A percentile compares a stretch with the other conserved stretches of the same genome.
Conservation (phyloP, 2,888 invertebrate genomes). For the Pachycephus smyrnensis region DNA sequence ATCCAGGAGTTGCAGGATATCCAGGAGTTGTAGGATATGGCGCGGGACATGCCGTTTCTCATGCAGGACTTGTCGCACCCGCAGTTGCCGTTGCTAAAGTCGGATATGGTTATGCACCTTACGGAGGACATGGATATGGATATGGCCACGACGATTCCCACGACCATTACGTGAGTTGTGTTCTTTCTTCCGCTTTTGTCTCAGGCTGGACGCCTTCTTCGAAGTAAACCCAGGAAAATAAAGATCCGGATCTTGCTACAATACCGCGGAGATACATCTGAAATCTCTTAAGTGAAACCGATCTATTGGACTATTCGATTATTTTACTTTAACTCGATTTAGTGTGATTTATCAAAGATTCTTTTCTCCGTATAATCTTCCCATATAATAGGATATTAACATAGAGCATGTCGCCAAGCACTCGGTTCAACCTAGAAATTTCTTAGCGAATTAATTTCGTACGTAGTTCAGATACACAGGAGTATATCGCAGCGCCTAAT, state of each 20-base stretch:
- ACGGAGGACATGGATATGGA: conserved; percentile 18
- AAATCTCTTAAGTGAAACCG: too few relatives aligned
- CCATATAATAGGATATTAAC: too few relatives aligned
- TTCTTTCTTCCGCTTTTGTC: neutral
- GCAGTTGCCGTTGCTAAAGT: conserved; percentile 32
- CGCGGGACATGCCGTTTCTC: conserved; percentile 21
- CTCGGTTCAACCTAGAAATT: too few relatives aligned
- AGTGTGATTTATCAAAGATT: too few relatives aligned
- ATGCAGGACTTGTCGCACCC: conserved; percentile 30
- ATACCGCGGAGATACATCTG: too few relatives aligned
- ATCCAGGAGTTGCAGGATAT: conserved; percentile 8
- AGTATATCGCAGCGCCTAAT: neutral
- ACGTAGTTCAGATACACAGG: too few relatives aligned
- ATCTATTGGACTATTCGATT: too few relatives aligned
- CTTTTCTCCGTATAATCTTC: too few relatives aligned
- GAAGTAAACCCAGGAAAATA: too few relatives aligned
- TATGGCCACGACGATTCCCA: conserved; percentile 8
- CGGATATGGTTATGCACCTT: conserved; percentile 27
- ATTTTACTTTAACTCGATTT: too few relatives aligned
- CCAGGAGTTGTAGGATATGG: conserved; percentile 17
- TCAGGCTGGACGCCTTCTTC: neutral
- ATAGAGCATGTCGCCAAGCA: too few relatives aligned
- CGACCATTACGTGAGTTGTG: neutral
- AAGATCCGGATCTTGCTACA: neutral
- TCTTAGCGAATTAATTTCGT: too few relatives aligned